Evolutionary conservation across 2,113 vertebrate species (phyloP).

Genomic region (Cynopterus brachyotis): DNA sequence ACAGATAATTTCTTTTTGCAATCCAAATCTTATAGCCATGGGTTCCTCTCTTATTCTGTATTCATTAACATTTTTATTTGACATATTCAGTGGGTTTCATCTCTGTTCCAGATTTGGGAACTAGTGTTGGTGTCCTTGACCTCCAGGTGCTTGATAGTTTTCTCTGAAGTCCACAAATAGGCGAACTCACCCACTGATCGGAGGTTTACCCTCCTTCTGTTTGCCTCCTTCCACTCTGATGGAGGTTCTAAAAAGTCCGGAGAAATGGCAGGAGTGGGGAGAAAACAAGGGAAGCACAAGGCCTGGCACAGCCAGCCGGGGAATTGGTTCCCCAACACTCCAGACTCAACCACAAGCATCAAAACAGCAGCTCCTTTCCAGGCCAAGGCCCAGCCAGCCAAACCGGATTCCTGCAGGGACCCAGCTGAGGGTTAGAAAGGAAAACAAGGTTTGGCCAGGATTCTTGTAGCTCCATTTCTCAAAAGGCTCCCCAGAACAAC

Average conservation of each 20-base stretch:
- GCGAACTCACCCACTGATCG: background rate
- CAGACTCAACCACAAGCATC: background rate
- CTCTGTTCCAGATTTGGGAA: background rate
- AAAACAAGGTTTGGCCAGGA: background rate
- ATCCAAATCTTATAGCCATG: background rate
- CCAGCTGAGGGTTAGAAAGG: background rate
- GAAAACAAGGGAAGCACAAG: background rate
- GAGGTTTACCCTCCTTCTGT: background rate
- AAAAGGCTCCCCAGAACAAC: background rate
- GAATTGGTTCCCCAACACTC: background rate
- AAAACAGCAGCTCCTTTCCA: background rate
- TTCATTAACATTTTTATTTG: background rate
- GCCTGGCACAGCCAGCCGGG: background rate
- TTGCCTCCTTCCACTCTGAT: background rate
- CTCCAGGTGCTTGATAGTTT: background rate
- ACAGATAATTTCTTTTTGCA: background rate
- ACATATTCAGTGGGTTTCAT: fast-evolving
- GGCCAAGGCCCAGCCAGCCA: background rate
- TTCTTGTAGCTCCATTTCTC: background rate
- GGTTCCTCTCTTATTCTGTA: background rate
- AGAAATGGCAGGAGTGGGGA: background rate
- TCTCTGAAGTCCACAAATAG: background rate
- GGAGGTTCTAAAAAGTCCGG: background rate
- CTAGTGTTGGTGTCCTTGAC: background rate
- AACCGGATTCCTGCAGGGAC: no score